Evolutionary conservation across 2,113 vertebrate genomes (phyloP), one percentile per base, ranked within the genome.

Genomic region (Rhagologus leucostigma): DNA sequence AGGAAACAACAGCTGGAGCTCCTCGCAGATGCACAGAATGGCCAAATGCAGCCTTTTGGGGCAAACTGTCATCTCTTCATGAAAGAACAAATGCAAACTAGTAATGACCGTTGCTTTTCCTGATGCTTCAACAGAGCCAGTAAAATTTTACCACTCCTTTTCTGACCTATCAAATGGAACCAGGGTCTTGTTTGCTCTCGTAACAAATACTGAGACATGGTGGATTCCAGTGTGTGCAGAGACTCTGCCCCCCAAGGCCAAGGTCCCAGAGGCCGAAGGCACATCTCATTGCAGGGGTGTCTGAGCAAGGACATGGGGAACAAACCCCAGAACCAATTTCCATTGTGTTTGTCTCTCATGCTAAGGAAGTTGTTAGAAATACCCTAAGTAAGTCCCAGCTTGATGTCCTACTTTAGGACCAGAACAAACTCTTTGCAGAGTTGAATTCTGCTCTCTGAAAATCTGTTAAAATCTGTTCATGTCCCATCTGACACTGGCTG

Each of bases 1-100:
- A 81, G 32, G 56, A 88, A 86, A 65, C 64, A 81, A 29, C 76
- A 87, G 65, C 73, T 94, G 73, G 32, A 84, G 17, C 62, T 71
- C 46, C 32, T 71, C 87, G 29, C 16, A 68, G 52, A 55, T 39
- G 27, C 32, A 57, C n/a, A 82, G 10, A 93, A 68, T 29, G 30
- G 9, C 13, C 65, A 84, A n/a, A 26, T 70, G 21, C 35, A 74
- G 47, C 37, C 27, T 68, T 71, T 93, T 76, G 8, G 73, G 49
- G 46, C 74, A 78, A 89, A 57, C 12, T 65, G 26, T 77, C 63
- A 68, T 42, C 47, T 80, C 52, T 60, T 77, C 5, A 11, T 33
- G 47, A 74, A 89, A 59, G 35, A 90, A 46, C 11, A 74, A 84
- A 67, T 42, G 52, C 52, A 78, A 42, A 70, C 16, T 37, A 26